Evolutionary conservation across 2,113 vertebrate species (phyloP), one percentile per base, ranked within the genome.

Genomic region (Psittacara wagleri): DNA sequence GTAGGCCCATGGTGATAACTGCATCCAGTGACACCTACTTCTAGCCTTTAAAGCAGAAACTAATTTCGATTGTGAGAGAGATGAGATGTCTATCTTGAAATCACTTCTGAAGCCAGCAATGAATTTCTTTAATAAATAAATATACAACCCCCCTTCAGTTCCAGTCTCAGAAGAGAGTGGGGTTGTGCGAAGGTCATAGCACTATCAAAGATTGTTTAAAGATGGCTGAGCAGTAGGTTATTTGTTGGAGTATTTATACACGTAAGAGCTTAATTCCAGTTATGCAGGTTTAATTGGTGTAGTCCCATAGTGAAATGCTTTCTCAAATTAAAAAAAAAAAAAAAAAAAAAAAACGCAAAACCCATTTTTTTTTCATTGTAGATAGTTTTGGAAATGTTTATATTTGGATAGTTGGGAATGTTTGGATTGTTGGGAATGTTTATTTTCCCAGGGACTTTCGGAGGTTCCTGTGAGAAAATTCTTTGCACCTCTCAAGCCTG

Each of bases 401-500:
- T 90, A 49, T 63, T 85, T 85, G 64, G 33, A 25, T 51, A 76
- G 51, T 13, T 63, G 41, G 43, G 16, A 49, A 43, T 44, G 31
- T 88, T 82, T 78, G 82, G 55, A 7, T 59, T 27, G 18, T 17
- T 81, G 68, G 35, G 84, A 86, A 55, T 22, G 39, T 81, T 95
- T 70, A 43, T 88, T 93, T 93, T 96, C 62, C 77, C 77, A 93
- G 61, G 55, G 77, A 17, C 64, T 83, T 78, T 24, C 2, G 1
- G 64, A 75, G 4, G 9, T 72, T 93, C 55, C 69, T 84, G 44
- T 94, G 92, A 79, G 92, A 88, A 96, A 84, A 84, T 72, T 72
- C 76, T 18, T 27, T 70, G 13, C 10, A 76, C 7, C 25, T 7
- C 13, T 73, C 13, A 31, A 29, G 59, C 0, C 0, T 59, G 80